These are phyloP conservation scores for Macrochelys suwanniensis DNA, from an alignment of 2,797 vertebrate species.

Conservation along the genomic window DNA sequence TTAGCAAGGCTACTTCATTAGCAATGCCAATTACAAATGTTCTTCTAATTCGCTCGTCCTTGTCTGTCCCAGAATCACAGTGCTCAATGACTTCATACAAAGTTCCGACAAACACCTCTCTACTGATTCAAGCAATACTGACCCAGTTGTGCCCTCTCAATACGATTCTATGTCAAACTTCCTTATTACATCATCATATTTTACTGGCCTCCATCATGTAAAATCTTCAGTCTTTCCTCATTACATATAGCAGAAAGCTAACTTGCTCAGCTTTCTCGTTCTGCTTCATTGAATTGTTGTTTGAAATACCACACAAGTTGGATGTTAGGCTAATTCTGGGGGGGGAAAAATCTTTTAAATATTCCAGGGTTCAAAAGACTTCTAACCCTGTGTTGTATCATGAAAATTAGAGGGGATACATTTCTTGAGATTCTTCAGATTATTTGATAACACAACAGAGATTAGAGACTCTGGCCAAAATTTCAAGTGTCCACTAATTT, in stretches of 20 bases:
- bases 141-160: neutral
- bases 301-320: neutral
- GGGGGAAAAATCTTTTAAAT: neutral
- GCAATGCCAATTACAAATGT: neutral
- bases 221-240: neutral
- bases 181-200: neutral
- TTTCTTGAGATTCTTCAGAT: neutral
- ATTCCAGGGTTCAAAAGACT: neutral
- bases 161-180: neutral
- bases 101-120: neutral
- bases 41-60: constrained; percentile 5
- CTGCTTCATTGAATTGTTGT: neutral
- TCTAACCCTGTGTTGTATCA: neutral
- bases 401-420: neutral
- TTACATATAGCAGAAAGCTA: accelerated
- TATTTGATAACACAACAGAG: neutral
- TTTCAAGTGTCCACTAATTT: neutral
- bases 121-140: neutral
- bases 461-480: neutral
- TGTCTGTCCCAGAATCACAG: neutral
- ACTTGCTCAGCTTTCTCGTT: neutral
- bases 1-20: neutral
- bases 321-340: neutral
- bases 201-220: neutral
- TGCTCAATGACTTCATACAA: neutral